Evolutionary conservation across 2,113 vertebrate genomes (phyloP).

Genomic region (Ranitomeya imitator): DNA sequence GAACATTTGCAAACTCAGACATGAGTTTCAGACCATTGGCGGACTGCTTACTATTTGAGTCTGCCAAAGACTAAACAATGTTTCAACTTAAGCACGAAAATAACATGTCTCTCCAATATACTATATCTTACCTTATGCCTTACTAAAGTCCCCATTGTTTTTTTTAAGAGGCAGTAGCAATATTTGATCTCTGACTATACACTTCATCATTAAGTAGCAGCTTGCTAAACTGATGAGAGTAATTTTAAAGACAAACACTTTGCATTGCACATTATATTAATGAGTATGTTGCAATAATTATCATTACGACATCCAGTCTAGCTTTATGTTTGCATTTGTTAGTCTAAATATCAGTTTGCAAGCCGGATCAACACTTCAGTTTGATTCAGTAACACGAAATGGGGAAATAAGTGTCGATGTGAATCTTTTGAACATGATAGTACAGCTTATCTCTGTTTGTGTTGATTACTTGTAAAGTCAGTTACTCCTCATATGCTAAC

Average conservation of each 20-base stretch:
- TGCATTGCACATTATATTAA: background rate
- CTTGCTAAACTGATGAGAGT: conserved; percentile 22
- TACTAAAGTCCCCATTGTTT: conserved; percentile 24
- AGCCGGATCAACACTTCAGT: background rate
- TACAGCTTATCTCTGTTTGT: too few relatives aligned
- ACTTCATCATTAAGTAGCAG: conserved; percentile 51
- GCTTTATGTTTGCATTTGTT: background rate
- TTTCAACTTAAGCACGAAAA: conserved; percentile 52
- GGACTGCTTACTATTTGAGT: conserved; percentile 62
- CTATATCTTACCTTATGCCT: conserved; percentile 32
- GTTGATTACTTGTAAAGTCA: too few relatives aligned
- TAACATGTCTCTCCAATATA: conserved; percentile 42
- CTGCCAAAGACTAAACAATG: conserved; percentile 64
- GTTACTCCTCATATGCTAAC: too few relatives aligned
- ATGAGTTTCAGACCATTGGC: conserved; percentile 68
- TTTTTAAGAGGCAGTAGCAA: conserved; percentile 14
- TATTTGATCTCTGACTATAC: conserved; percentile 49
- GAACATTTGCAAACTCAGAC: conserved; percentile 75
- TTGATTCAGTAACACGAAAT: background rate
- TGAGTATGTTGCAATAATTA: background rate
- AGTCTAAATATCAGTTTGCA: background rate
- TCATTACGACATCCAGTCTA: conserved; percentile 10
- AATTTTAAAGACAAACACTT: conserved; percentile 9
- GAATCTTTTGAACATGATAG: background rate
- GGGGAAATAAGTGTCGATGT: background rate